Percentiles rank a stretch among this genome's conserved stretches.
Evolutionary conservation across 1,140 invertebrate genomes (phyloP).

Genomic region (Drosophila obscura): DNA sequence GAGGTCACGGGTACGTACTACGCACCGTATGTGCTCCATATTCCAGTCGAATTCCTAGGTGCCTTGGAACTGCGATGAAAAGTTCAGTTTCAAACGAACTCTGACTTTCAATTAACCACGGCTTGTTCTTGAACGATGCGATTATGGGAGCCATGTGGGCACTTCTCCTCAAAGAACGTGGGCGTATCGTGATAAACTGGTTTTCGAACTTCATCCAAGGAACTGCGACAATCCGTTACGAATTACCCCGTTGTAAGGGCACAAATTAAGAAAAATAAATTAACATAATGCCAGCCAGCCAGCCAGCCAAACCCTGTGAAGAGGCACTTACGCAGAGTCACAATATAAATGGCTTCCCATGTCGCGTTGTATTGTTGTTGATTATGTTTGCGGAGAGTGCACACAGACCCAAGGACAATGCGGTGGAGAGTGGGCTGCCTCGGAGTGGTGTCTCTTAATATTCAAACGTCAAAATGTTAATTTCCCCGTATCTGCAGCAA

Average conservation of each 20-base stretch:
- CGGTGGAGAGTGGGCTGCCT: background rate
- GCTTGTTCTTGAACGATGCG: background rate
- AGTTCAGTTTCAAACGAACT: background rate
- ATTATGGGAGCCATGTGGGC: background rate
- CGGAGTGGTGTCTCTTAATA: conserved; percentile 9
- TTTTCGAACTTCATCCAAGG: background rate
- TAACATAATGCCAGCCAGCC: conserved; percentile 13
- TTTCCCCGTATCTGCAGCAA: conserved; percentile 55
- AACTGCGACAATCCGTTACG: too few species aligned
- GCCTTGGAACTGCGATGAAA: too few species aligned
- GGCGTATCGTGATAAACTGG: background rate
- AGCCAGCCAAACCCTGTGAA: background rate
- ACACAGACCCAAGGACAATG: background rate
- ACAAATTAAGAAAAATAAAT: conserved; percentile 2
- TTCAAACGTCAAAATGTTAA: conserved; percentile 57
- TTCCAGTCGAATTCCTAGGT: background rate
- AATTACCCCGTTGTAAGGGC: background rate
- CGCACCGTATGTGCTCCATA: background rate
- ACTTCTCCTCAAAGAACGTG: too few species aligned
- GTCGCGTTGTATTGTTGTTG: conserved; percentile 8
- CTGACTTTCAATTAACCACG: conserved; percentile 10
- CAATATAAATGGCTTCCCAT: conserved; percentile 16
- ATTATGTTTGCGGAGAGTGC: conserved; percentile 8
- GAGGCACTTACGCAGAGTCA: conserved; percentile 8
- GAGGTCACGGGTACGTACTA: background rate